Base-by-base conservation (phyloP, 2,797 vertebrate species). In the Anguilla anguilla region DNA sequence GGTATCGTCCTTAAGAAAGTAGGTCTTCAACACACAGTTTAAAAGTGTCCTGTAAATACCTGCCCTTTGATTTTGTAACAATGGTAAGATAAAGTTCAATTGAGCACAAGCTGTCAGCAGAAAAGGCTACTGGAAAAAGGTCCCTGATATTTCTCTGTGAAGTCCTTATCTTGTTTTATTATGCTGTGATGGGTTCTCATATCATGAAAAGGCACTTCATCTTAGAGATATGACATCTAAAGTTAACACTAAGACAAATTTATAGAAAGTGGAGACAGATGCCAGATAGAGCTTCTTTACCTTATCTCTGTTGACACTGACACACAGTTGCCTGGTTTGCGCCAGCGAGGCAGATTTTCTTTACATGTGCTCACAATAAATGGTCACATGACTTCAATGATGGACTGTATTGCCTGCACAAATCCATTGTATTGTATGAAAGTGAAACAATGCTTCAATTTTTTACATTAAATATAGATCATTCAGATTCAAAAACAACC, bases 141-240 rank as follows among this genome's bases (percentile, higher is more conserved):
- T 17, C 22, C 49, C 35, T 39, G 17, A 81, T n/a, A 46, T 79
- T 55, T 85, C 39, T 86, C 57, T 59, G 25, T 83, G 77, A 64
- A 83, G 28, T 83, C 46, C 31, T 83, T 83, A 83, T 87, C 86
- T 83, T 39, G 22, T 67, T 83, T 87, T 83, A 83, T 87, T 83
- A 83, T 22, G 59, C 35, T 46, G 35, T 87, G 57, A 31, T 43
- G 72, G 86, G 28, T n/a, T 82, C 19, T 31, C 51, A 15, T 87
- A 64, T 83, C 77, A 51, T 31, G n/a, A 55, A 19, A 82, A 87
- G 84, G 82, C 49, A 35, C 31, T 86, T 88, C 31, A 86, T 85
- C 67, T 79, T n/a, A 22, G 86, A 61, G 88, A 87, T 87, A 89
- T 35, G 69, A 87, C 74, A 81, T 89, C 81, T 59, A 39, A 83